These are phyloP conservation scores for Dysmachus trigonus DNA, from an alignment of 2,888 invertebrate genomes.

Conservation along the genomic window DNA sequence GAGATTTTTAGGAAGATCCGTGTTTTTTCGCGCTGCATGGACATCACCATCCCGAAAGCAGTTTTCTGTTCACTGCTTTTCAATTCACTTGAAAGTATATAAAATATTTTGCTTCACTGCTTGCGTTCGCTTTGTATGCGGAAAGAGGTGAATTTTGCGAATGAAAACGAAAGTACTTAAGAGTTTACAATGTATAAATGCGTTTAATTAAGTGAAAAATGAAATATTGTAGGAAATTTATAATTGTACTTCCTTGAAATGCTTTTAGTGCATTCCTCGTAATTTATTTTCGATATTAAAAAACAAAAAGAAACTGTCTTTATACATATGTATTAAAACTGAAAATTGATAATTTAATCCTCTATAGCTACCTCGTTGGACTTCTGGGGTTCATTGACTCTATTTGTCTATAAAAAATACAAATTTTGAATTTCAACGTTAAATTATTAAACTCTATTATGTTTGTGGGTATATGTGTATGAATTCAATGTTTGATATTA, in stretches of 20 bases:
- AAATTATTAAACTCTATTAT: no score
- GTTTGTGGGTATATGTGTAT: no score
- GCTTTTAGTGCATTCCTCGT: background rate
- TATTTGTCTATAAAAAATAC: no score
- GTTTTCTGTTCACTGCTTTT: background rate
- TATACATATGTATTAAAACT: background rate
- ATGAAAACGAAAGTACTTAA: slow-evolving; percentile 3
- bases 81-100: background rate
- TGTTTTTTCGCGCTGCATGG: background rate
- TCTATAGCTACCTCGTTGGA: no score
- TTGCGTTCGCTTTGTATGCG: slow-evolving; percentile 8
- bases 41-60: background rate
- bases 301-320: background rate
- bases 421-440: no score
- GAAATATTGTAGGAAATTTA: background rate
- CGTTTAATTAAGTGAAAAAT: background rate
- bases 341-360: no score
- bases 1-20: background rate
- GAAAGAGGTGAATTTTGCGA: background rate
- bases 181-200: background rate
- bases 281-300: background rate
- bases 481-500: no score
- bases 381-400: no score
- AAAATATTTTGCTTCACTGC: slow-evolving; percentile 11
- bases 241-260: background rate